Base-by-base conservation (phyloP, 2,797 vertebrate species). In the Chaetophractus vellerosus region DNA sequence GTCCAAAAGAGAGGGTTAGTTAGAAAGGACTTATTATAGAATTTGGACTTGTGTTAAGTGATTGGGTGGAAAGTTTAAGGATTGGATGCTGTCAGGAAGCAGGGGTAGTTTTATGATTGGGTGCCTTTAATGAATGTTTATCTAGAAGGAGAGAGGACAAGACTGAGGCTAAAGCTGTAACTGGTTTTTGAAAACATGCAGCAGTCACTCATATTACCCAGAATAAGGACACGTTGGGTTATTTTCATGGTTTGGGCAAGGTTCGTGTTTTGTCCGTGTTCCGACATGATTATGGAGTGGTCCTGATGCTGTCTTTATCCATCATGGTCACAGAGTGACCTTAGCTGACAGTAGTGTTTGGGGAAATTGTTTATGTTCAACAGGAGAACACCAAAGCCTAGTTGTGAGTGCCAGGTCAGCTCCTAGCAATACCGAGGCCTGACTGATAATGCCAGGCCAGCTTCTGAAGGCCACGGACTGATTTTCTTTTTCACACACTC, bases 71-170 rank as follows among this genome's bases (percentile, higher is more conserved):
- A 48, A 36, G 31, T 71, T 93, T 81, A 9, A 90, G 38, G 19
- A 81, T 69, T 52, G 52, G 63, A 55, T 64, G 28, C 57, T 63
- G 31, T 81, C 15, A 89, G 45, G 31, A 92, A 95, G 26, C 45
- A 57, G 68, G 36, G 12, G 31, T 66, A 72, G 61, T 88, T 88
- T 91, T 76, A 79, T 63, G 57, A 69, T 24, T 78, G 59, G 33
- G 33, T 68, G 12, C 68, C 71, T 95, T 95, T 94, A 78, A 72
- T 81, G 88, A 95, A 61, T 80, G 52, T 95, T 84, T 87, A 95
- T 38, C 59, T 83, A 41, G 38, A 90, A 15, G 14, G 72, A 90
- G n/a, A 84, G 15, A 78, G 83, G 72, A 72, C 36, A 69, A 93
- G 84, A 79, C 64, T 24, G 31, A 93, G 26, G 26, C 45, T 91